Evolutionary conservation across 2,113 vertebrate species (phyloP).

Genomic region (Polypterus senegalus): DNA sequence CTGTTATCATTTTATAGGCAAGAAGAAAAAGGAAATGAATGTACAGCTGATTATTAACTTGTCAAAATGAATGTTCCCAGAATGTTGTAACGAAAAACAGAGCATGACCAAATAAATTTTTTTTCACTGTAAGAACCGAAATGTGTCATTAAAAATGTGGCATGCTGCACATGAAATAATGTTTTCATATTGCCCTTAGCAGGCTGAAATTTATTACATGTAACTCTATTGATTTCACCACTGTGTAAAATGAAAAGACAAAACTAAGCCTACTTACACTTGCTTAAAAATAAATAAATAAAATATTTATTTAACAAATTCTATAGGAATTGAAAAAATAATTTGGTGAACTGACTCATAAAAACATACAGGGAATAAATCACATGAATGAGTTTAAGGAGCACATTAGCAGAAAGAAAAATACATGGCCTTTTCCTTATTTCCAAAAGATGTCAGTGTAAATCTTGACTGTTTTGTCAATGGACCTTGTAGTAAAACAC

Average conservation of each 20-base stretch:
- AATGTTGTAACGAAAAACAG: background rate
- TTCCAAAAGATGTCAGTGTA: slow-evolving; percentile 19
- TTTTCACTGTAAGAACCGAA: too few relatives aligned
- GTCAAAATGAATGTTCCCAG: background rate
- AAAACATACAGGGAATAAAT: slow-evolving; percentile 41
- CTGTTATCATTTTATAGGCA: too few relatives aligned
- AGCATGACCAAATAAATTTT: background rate
- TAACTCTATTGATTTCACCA: too few relatives aligned
- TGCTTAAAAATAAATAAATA: too few relatives aligned
- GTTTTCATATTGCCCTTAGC: too few relatives aligned
- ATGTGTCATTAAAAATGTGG: too few relatives aligned
- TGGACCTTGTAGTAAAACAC: background rate
- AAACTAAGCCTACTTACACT: too few relatives aligned
- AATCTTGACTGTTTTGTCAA: too few relatives aligned
- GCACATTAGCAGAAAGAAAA: slow-evolving; percentile 31
- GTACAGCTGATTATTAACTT: background rate
- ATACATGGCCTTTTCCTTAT: slow-evolving; percentile 21
- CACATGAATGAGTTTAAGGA: slow-evolving; percentile 43
- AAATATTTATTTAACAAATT: too few relatives aligned
- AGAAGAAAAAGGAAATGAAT: background rate
- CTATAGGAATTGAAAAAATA: slow-evolving; percentile 22
- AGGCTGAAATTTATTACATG: too few relatives aligned
- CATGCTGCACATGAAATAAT: too few relatives aligned
- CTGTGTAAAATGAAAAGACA: too few relatives aligned
- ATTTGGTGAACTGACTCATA: slow-evolving; percentile 46